phyloP scores from a whole-genome alignment of 2,888 invertebrate genomes.

The Temnothorax ravouxi region DNA sequence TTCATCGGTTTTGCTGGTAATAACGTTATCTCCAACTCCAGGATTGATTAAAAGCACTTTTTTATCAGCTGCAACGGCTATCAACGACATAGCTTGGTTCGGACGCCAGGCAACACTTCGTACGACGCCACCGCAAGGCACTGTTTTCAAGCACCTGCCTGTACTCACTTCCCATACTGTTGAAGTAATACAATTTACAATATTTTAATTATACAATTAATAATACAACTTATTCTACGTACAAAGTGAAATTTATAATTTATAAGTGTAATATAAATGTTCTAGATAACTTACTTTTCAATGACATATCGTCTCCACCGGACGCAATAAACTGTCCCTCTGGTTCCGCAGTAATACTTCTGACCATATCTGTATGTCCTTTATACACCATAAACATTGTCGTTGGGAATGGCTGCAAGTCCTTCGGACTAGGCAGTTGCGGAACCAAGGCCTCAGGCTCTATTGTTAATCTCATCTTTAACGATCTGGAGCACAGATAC shows the following conservation, averaged over 20 bases:
- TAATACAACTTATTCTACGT: not conserved
- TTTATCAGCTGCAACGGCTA: constrained; percentile 92
- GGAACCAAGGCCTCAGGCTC: constrained; percentile 97
- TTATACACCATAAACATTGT: constrained; percentile 92
- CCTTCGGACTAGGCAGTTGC: constrained; percentile 96
- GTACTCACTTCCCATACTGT: constrained; percentile 97
- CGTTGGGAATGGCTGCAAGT: constrained; percentile 99
- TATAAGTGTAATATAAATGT: not conserved
- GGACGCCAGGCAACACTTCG: constrained; percentile 96
- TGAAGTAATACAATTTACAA: constrained; percentile 5
- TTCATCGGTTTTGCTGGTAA: constrained; percentile 93
- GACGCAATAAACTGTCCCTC: constrained; percentile 96
- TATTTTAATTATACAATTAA: not conserved
- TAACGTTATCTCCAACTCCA: constrained; percentile 93
- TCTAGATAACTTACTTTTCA: constrained; percentile 89
- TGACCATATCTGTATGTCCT: constrained; percentile 95
- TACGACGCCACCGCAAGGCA: constrained; percentile 91
- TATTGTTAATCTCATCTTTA: constrained; percentile 96
- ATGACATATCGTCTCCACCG: constrained; percentile 96
- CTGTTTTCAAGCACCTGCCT: constrained; percentile 96
- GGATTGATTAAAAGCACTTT: constrained; percentile 95
- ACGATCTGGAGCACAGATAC: constrained; percentile 97
- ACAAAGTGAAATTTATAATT: constrained; percentile 14
- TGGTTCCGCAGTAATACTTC: constrained; percentile 92
- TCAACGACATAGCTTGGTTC: constrained; percentile 91